Base-by-base conservation (phyloP, 1,140 invertebrate species). In the Brachystomella parvula region DNA sequence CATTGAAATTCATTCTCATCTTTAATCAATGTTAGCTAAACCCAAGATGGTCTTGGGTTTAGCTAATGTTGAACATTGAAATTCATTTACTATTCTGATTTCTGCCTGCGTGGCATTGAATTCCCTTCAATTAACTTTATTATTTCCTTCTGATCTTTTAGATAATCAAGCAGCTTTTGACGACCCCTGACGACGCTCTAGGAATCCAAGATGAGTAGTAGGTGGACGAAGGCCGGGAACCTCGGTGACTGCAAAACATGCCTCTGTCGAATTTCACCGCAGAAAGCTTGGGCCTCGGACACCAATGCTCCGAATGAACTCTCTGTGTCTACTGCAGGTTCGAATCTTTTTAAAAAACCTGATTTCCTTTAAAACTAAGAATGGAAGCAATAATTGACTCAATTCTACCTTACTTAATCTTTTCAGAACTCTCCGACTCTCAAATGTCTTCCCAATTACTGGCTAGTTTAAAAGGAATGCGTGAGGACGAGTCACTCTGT, bases 361-460 rank as follows among this genome's bases (percentile, higher is more conserved):
- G 39, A 12, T 12, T 44, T 12, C 39, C 29, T 44, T 32, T 3
- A 30, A 3, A 35, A 1, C 28, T 28, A 33, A 33, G 24, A 33
- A 0, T 61, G 12, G 58, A 28, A 29, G 2, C 2, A 65, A 49
- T 21, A 60, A 12, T 12, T 57, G 35, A 49, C 12, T 56, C 9
- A 53, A 17, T 30, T 17, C n/a, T 31, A 29, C 15, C 3, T n/a
- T 30, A n/a, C n/a, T n/a, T n/a, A n/a, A n/a, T n/a, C n/a, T n/a
- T 31, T 35, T n/a, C 29, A 69, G 72, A 73, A 15, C 56, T 73
- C 30, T 66, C 56, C 31, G 72, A 73, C 56, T 66, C 72, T 32
- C 72, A 73, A 67, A 73, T 73, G 72, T 73, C 72, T 47, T 60
- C 67, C 32, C 69, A 71, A 47, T 62, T 74, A 26, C 53, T 74